Evolutionary conservation across 2,113 vertebrate species (phyloP).

Genomic region (Otocyon megalotis): DNA sequence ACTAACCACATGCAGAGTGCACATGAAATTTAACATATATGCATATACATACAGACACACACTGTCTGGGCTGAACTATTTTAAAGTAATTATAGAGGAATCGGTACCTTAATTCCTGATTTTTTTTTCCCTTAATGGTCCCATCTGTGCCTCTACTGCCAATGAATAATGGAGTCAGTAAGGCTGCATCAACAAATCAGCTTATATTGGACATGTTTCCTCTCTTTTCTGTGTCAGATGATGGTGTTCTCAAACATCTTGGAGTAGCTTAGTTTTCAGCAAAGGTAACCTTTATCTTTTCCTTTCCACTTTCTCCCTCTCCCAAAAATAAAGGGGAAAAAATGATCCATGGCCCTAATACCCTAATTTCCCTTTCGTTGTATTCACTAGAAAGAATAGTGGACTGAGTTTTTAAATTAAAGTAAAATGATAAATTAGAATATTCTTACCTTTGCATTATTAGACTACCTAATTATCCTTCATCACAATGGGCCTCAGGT

Average conservation of each 20-base stretch:
- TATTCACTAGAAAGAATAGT: neutral
- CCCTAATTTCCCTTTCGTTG: neutral
- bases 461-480: constrained; percentile 41
- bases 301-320: neutral
- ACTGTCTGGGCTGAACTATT: neutral
- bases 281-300: neutral
- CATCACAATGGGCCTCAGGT: neutral
- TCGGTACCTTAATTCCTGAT: neutral
- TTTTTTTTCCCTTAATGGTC: neutral
- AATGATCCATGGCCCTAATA: neutral
- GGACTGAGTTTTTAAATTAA: neutral
- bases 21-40: neutral
- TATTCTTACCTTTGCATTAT: constrained; percentile 32
- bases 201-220: neutral
- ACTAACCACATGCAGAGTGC: neutral
- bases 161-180: neutral
- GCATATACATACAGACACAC: neutral
- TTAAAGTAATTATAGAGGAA: constrained; percentile 22
- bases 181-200: neutral
- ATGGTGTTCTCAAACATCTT: neutral
- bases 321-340: constrained; percentile 34
- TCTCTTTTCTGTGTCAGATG: neutral
- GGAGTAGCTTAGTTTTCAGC: constrained; percentile 11
- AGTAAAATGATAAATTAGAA: constrained; percentile 35
- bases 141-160: neutral